Evolutionary conservation across 2,113 vertebrate genomes (phyloP).

Genomic region (Anser brachyrhynchus): DNA sequence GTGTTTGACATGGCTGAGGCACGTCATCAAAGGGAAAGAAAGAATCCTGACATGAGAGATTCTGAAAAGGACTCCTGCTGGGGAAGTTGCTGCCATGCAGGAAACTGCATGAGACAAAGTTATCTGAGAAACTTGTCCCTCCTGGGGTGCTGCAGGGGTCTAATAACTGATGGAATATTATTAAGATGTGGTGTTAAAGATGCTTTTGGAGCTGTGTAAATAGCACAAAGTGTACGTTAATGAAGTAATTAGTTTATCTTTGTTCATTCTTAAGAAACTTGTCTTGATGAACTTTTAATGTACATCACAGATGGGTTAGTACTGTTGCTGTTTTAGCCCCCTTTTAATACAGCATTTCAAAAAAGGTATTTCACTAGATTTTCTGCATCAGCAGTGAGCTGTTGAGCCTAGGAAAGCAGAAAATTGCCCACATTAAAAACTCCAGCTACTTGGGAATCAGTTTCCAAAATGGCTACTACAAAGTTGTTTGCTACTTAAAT

Average conservation of each 20-base stretch:
- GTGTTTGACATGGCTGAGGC: constrained; percentile 51
- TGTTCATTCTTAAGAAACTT: not conserved
- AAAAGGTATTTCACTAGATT: not conserved
- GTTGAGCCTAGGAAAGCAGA: not conserved
- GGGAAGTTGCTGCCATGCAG: constrained; percentile 46
- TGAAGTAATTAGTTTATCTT: not conserved
- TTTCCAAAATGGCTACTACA: no score
- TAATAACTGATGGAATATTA: not conserved
- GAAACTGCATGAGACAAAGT: constrained; percentile 18
- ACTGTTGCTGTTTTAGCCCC: not conserved
- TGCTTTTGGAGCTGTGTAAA: not conserved
- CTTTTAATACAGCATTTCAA: not conserved
- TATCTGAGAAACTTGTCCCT: not conserved
- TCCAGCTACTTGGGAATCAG: not conserved
- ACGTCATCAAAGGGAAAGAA: constrained; percentile 9
- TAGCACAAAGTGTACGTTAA: not conserved
- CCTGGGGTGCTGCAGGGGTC: not conserved
- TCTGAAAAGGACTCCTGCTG: constrained; percentile 18
- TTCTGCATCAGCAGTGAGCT: not conserved
- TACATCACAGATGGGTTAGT: not conserved
- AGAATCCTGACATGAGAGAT: constrained; percentile 27
- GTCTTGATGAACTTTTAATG: not conserved
- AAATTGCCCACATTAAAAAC: not conserved
- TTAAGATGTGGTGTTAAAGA: not conserved
- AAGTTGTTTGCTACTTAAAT: not conserved